A percentile compares a stretch with the other conserved stretches of the same genome.
Evolutionary conservation across 2,113 vertebrate species (phyloP).

Genomic region (Coreoperca whiteheadi): DNA sequence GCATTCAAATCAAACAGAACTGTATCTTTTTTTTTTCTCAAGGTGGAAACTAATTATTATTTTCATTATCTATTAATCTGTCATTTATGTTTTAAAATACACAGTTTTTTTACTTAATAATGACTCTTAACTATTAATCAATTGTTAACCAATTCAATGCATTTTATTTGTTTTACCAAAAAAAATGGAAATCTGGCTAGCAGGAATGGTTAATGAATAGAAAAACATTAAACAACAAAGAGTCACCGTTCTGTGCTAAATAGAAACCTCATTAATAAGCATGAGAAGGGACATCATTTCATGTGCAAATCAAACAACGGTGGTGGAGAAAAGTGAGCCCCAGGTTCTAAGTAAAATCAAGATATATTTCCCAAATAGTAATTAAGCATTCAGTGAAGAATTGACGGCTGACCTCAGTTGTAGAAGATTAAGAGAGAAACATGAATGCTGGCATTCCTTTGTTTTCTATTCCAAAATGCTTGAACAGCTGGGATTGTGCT

Average conservation of each 20-base stretch:
- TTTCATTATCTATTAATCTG: background rate
- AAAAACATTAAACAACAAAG: background rate
- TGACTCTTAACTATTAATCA: background rate
- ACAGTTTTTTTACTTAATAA: background rate
- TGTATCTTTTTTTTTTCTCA: background rate
- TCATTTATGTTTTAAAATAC: background rate
- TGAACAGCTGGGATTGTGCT: constrained; percentile 46
- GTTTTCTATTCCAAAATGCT: background rate
- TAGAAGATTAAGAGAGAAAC: constrained; percentile 23
- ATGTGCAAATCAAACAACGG: constrained; percentile 1
- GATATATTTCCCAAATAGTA: background rate
- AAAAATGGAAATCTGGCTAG: background rate
- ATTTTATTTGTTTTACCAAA: background rate
- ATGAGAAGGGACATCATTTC: constrained; percentile 2
- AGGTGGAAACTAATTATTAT: background rate
- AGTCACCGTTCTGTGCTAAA: background rate
- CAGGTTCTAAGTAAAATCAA: background rate
- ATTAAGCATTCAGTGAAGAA: constrained; percentile 16
- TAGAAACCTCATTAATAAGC: constrained; percentile 5
- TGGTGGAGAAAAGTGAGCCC: background rate
- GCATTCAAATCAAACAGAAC: background rate
- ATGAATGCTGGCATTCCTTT: background rate
- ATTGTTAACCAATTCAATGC: background rate
- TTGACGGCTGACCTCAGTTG: constrained; percentile 32
- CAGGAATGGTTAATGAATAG: background rate